Evolutionary conservation across 2,113 vertebrate genomes (phyloP), one percentile per base, ranked within the genome.

Genomic region (Psittacara wagleri): DNA sequence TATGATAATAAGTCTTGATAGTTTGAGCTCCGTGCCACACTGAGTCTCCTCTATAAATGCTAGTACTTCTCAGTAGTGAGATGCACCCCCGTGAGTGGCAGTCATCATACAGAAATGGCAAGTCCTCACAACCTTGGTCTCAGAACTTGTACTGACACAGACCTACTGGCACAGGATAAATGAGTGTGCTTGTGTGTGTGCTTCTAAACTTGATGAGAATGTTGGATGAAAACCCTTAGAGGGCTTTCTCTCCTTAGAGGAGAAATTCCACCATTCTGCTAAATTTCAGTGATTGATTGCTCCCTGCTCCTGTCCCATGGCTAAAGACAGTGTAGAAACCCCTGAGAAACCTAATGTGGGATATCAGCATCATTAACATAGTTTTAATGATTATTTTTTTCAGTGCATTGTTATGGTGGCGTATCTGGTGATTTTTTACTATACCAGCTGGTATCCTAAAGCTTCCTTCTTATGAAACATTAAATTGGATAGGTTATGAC

Each of bases 391-490:
- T n/a, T 78, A 0, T 83, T 86, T 84, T 69, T 75, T n/a, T 7
- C 57, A 76, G 4, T 73, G 49, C 17, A 18, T 66, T 95, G 23
- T 64, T 89, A 41, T 55, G 49, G 24, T 79, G 57, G 16, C 55
- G 37, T 91, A 66, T 52, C 91, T 91, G 51, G 77, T 79, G 75
- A 8, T 25, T 91, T 94, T 97, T 94, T 89, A 94, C 74, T 94
- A 57, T 31, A 83, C 89, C 88, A 92, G 77, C 83, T 89, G 91
- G 91, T 81, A 89, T 84, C 35, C 80, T 92, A 95, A 95, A 92
- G 55, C 77, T 89, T 91, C 66, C 41, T 91, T 73, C 70, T 76
- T 75, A 69, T 44, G 59, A 95, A 95, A 91, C 66, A 49, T 85
- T 72, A 92, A 90, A 92, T 84, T 79, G 70, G 84, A 85, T 79